These are phyloP conservation scores for Ellobius talpinus DNA, from an alignment of 2,113 vertebrate species.

Conservation along the genomic window DNA sequence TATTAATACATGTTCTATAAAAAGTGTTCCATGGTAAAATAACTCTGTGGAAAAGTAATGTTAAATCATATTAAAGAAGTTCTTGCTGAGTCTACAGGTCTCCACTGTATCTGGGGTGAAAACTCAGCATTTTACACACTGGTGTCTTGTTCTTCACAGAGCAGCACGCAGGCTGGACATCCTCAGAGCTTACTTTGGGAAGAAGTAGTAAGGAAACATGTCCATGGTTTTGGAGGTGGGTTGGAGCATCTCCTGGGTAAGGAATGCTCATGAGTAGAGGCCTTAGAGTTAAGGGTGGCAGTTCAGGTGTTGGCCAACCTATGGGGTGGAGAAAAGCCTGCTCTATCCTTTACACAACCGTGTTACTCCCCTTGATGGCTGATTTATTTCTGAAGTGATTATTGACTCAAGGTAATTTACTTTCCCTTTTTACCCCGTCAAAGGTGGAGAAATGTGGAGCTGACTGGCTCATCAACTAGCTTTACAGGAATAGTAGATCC, in stretches of 20 bases:
- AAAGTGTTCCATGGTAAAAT: background rate
- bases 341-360: background rate
- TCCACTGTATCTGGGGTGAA: background rate
- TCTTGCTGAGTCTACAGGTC: background rate
- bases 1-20: conserved; percentile 23
- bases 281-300: background rate
- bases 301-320: background rate
- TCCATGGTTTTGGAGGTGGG: background rate
- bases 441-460: background rate
- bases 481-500: background rate
- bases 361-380: background rate
- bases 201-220: background rate
- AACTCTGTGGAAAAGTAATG: background rate
- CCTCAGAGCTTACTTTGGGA: conserved; percentile 22
- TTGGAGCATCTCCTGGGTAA: conserved; percentile 7
- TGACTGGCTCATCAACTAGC: background rate
- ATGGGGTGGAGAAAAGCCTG: background rate
- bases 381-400: conserved; percentile 23
- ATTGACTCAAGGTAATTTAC: background rate
- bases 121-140: background rate
- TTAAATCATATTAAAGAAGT: background rate
- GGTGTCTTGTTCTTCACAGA: background rate
- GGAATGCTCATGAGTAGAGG: background rate
- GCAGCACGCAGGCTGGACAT: background rate
- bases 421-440: background rate